Evolutionary conservation across 2,113 vertebrate species (phyloP).

Genomic region (Zosterops pallidus): DNA sequence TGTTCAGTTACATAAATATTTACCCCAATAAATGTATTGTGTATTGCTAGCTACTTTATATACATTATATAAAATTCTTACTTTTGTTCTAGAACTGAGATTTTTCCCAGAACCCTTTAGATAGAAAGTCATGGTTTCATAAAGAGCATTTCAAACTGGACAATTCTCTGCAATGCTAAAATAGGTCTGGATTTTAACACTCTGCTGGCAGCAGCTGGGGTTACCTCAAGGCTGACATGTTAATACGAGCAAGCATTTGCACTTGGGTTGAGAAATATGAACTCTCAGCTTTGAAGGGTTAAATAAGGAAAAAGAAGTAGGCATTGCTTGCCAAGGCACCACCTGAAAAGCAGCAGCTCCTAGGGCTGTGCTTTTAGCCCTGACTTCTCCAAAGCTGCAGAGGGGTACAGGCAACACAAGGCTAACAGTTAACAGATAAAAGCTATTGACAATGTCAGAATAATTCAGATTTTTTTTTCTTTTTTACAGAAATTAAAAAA

Average conservation of each 20-base stretch:
- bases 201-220: neutral
- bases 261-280: neutral
- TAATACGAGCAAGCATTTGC: neutral
- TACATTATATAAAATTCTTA: neutral
- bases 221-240: neutral
- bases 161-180: neutral
- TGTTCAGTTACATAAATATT: conserved; percentile 31
- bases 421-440: neutral
- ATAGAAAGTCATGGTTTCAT: neutral
- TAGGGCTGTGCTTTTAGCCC: rapidly evolving
- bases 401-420: neutral
- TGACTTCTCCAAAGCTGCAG: neutral
- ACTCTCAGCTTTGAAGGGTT: neutral
- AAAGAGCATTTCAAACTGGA: neutral
- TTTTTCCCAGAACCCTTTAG: neutral
- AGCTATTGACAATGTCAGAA: neutral
- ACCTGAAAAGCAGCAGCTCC: neutral
- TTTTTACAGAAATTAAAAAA: neutral
- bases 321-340: neutral
- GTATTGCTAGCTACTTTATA: neutral
- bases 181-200: neutral
- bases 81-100: conserved; percentile 41
- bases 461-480: neutral
- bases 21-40: neutral
- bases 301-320: neutral